Conservation (phyloP, 2,797 vertebrate species). For the Macropus fuliginosus region DNA sequence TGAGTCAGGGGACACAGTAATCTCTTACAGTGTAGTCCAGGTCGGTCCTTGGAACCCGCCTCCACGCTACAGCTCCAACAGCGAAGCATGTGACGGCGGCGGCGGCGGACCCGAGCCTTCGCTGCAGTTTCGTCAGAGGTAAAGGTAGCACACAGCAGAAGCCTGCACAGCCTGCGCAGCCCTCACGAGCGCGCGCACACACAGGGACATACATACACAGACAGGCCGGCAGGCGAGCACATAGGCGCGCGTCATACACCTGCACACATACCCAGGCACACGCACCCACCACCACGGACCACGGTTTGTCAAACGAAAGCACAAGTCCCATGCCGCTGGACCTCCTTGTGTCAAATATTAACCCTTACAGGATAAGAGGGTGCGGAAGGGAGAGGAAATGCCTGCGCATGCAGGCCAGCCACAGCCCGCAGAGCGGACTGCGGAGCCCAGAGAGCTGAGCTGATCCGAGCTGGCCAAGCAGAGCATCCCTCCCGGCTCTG, state of each 20-base stretch:
- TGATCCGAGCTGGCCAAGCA: background rate
- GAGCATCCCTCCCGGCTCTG: conserved; percentile 47
- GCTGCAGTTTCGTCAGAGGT: conserved; percentile 86
- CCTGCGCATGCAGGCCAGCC: conserved; percentile 35
- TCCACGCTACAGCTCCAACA: conserved; percentile 85
- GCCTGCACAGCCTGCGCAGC: conserved; percentile 77
- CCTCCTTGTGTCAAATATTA: conserved; percentile 51
- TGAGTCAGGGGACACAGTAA: conserved; percentile 80
- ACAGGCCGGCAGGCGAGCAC: conserved; percentile 26
- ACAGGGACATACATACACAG: conserved; percentile 8
- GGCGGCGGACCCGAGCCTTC: conserved; percentile 84
- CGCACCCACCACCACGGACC: conserved; percentile 53
- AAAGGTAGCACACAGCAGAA: conserved; percentile 77
- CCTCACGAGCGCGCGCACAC: conserved; percentile 66
- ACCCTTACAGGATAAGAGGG: background rate
- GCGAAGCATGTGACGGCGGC: conserved; percentile 92
- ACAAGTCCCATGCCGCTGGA: conserved; percentile 13
- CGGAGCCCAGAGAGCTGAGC: background rate
- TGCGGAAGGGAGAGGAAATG: conserved; percentile 67
- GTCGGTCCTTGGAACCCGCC: conserved; percentile 75
- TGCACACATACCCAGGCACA: conserved; percentile 46
- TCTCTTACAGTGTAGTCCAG: conserved; percentile 67
- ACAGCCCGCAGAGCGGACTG: background rate
- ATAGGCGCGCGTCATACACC: conserved; percentile 26
- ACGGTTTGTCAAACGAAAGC: conserved; percentile 43